These are phyloP conservation scores for Drosophila virilis DNA, from an alignment of 1,140 invertebrate species.

Conservation along the genomic window DNA sequence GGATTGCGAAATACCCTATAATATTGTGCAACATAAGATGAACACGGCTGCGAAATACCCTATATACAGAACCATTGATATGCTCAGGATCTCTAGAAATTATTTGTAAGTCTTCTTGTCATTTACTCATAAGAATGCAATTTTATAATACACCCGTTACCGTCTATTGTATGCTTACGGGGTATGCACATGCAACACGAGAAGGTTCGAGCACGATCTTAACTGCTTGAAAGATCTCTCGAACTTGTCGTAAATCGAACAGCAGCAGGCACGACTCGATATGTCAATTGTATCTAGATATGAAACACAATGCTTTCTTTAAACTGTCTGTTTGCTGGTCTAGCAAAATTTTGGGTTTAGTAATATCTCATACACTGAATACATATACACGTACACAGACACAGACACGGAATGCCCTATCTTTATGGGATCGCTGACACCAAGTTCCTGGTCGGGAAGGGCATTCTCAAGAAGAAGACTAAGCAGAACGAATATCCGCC, in stretches of 20 bases:
- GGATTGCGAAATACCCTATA: too few species aligned
- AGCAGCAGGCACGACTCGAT: background rate
- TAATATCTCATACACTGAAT: background rate
- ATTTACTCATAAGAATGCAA: too few species aligned
- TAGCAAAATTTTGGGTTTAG: slow-evolving; percentile 1
- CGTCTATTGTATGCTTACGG: too few species aligned
- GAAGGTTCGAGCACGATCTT: slow-evolving; percentile 1
- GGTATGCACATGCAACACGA: slow-evolving; percentile 22
- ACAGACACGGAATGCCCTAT: slow-evolving; percentile 55
- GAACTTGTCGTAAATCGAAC: slow-evolving; percentile 2
- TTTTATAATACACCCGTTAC: too few species aligned
- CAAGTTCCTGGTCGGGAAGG: slow-evolving; percentile 47
- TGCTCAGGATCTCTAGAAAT: too few species aligned
- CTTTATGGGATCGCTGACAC: slow-evolving; percentile 69
- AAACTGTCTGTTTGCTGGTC: background rate
- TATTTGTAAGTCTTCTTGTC: too few species aligned
- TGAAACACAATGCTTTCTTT: background rate
- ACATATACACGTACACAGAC: background rate
- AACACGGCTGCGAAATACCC: too few species aligned
- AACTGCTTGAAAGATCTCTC: background rate
- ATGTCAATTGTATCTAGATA: too few species aligned
- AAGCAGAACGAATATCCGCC: background rate
- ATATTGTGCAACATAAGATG: too few species aligned
- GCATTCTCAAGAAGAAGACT: background rate
- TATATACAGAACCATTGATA: too few species aligned